Evolutionary conservation across 2,113 vertebrate genomes (phyloP), one percentile per base, ranked within the genome.

Genomic region (Meriones unguiculatus): DNA sequence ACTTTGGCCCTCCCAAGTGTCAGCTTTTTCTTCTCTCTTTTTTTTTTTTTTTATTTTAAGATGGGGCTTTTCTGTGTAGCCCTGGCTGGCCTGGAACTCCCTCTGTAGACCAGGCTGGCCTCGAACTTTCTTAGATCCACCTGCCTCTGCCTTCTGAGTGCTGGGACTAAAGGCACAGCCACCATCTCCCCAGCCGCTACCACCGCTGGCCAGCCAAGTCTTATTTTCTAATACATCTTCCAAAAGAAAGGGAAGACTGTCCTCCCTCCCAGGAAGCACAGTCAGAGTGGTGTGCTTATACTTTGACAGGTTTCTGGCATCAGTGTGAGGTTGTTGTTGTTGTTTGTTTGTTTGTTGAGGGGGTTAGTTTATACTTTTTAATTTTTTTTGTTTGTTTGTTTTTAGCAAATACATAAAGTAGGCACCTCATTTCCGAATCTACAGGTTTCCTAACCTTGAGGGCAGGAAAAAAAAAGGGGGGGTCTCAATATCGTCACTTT

Each of bases 281-380:
- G 70, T 46, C 76, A 87, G 78, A 50, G 80, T 95, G 13, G 80
- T 62, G 11, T 69, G 65, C 85, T 92, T 91, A 85, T 95, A 20
- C 80, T 91, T 90, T 97, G 78, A 90, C 69, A 84, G 12, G 20
- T 17, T 69, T 84, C 88, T 96, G 92, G 95, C 67, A 38, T 67
- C 89, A 87, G 78, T 95, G 35, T 85, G 76, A 65, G n/a, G 7
- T 32, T 15, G 18, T 70, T 17, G 69, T 17, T 32, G 32, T n/a
- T 41, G 41, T 41, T 41, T 62, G 59, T 62, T 15, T 62, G 17
- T 62, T 35, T 73, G 70, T 38, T 46, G 46, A 46, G 46, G 35
- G 28, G 30, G 7, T 7, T 72, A 38, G 70, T 72, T 93, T 94
- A 82, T 92, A 38, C 25, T 95, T 88, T 46, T 46, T 46, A 46